phyloP scores from a whole-genome alignment of 2,797 vertebrate species.

The Australoheros facetus region DNA sequence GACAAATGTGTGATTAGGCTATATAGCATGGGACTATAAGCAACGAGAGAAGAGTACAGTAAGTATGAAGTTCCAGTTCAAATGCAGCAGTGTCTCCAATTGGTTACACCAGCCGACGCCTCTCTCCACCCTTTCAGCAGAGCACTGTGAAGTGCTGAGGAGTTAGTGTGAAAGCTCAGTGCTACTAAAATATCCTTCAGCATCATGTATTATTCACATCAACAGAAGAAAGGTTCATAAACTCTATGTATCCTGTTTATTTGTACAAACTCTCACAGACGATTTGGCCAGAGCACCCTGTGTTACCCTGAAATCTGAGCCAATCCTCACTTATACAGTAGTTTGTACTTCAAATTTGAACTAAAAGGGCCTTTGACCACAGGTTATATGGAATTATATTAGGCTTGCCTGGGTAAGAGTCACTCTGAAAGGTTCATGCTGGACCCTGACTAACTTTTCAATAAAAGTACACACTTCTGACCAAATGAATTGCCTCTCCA shows the following conservation, averaged over 20 bases:
- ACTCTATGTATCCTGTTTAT: slow-evolving; percentile 24
- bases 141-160: slow-evolving; percentile 31
- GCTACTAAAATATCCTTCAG: slow-evolving; percentile 51
- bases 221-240: slow-evolving; percentile 33
- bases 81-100: slow-evolving; percentile 13
- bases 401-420: not conserved
- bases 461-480: not conserved
- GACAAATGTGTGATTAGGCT: slow-evolving; percentile 5
- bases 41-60: slow-evolving; percentile 1
- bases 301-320: not conserved
- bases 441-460: not conserved
- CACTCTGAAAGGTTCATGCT: not conserved
- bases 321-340: not conserved
- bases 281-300: not conserved
- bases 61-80: not conserved
- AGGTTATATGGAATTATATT: not conserved
- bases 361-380: not conserved
- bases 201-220: slow-evolving; percentile 54
- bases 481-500: not conserved
- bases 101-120: slow-evolving; percentile 17
- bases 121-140: slow-evolving; percentile 20
- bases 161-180: slow-evolving; percentile 45
- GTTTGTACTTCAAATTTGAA: not conserved
- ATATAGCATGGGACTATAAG: slow-evolving; percentile 19
- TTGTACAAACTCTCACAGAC: not conserved